Evolutionary conservation across 2,113 vertebrate genomes (phyloP), one percentile per base, ranked within the genome.

Genomic region (Poeciliopsis turrubarensis): DNA sequence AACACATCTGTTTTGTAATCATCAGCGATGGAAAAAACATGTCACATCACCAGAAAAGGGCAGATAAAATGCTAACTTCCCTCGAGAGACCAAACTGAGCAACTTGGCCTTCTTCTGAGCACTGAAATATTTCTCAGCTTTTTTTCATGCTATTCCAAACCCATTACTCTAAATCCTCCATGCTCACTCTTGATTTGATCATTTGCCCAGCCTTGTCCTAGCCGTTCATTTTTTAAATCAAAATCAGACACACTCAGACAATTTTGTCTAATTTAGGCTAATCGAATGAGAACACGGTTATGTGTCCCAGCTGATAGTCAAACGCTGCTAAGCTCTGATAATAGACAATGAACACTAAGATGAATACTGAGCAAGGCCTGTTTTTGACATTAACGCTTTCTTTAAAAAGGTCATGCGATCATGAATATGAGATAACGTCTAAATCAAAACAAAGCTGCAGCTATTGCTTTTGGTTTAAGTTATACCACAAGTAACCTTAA

Each of bases 191-290:
- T 73, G 73, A 81, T 86, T 84, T 72, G 60, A 79, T 32, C 44
- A 71, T 66, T 82, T 61, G 65, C 51, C 66, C 30, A 51, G 29
- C 54, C 47, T 79, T 81, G 65, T 83, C 73, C 34, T 60, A 68
- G 75, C 70, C 70, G 73, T 26, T 63, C 80, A 84, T 86, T 84
- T 57, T 80, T 77, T 72, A 83, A 80, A 73, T 47, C 60, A 61
- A 79, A 83, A 87, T 72, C 72, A 37, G 37, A 72, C 65, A 37
- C 72, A 70, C 39, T 66, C 31, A 7, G 72, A 73, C 60, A 81
- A 75, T 70, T 80, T 77, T 44, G 22, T 60, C 31, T 64, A 68
- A 77, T 65, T 30, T 1, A 65, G 3, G 17, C 25, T 80, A 80
- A 81, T 63, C 47, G 19, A 61, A n/a, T 69, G 44, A 79, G 69